Evolutionary conservation across 2,888 invertebrate species (phyloP), one percentile per base, ranked within the genome.

Genomic region (Dendrolimus pini): DNA sequence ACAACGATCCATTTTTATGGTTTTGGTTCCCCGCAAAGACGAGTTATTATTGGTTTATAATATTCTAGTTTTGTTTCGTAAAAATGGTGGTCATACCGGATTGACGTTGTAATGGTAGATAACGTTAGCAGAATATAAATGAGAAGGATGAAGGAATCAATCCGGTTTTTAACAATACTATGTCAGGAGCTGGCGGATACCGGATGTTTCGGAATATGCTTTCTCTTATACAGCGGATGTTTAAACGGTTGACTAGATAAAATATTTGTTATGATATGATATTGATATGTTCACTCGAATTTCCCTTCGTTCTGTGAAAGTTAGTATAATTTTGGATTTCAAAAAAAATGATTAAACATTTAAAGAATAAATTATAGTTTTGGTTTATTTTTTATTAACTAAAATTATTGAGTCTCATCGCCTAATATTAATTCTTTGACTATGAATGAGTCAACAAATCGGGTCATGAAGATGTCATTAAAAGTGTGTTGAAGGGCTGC

Each of bases 21-120:
- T 75, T 79, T 82, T 82, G 78, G 75, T 74, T 80, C 83, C 85
- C 85, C 78, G 80, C 83, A 80, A 78, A 77, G 82, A 75, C 10
- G 13, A 55, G 14, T 47, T 47, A 14, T 47, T 47, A 47, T 10
- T 10, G 47, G 47, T 47, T 61, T 54, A 47, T 53, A 54, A 55
- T 54, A 57, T 57, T 58, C 55, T 60, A 59, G 53, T 61, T 62
- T 61, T 47, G 47, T 47, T 47, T 47, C 2, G 47, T 47, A 47
- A 9, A 47, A 12, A 8, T 30, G 30, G 30, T 30, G 3, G 2
- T 30, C 56, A 62, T 59, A 60, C 58, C 61, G 57, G 61, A 64
- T 61, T 59, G 60, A 58, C 57, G 61, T 56, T 55, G 60, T 55
- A 55, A 61, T 55, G 57, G 61, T 67, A 66, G 62, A 64, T 68